phyloP scores from a whole-genome alignment of 2,113 vertebrate genomes.

The Chloroceryle aenea region DNA sequence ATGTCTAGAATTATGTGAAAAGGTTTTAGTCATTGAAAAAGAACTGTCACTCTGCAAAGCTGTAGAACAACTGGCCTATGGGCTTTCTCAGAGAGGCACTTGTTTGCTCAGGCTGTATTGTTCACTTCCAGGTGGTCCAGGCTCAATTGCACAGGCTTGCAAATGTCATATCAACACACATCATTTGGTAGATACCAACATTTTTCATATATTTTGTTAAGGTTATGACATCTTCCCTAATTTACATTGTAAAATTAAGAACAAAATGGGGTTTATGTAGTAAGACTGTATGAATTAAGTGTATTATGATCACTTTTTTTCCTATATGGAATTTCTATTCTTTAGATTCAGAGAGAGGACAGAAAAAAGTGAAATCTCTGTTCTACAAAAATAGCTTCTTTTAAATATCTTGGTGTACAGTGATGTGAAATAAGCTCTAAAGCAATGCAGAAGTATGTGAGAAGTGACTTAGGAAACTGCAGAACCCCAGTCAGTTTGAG shows the following conservation, averaged over 20 bases:
- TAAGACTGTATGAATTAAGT: background rate
- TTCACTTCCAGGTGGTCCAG: background rate
- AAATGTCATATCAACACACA: background rate
- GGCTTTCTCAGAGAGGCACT: background rate
- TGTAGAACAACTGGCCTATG: background rate
- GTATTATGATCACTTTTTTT: background rate
- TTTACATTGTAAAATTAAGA: background rate
- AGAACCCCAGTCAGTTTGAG: background rate
- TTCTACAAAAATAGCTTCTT: background rate
- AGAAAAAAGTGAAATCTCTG: background rate
- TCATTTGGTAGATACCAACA: background rate
- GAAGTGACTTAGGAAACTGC: background rate
- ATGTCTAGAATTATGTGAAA: background rate
- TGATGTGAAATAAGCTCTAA: background rate
- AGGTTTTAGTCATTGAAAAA: background rate
- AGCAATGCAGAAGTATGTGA: background rate
- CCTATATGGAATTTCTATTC: background rate
- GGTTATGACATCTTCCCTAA: background rate
- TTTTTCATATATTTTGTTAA: background rate
- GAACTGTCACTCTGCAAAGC: background rate
- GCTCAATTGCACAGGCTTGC: background rate
- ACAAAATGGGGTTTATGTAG: background rate
- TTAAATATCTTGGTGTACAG: background rate
- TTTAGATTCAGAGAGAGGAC: background rate
- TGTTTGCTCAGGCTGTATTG: background rate